Evolutionary conservation across 2,113 vertebrate species (phyloP).

Genomic region (Ceratotherium simum): DNA sequence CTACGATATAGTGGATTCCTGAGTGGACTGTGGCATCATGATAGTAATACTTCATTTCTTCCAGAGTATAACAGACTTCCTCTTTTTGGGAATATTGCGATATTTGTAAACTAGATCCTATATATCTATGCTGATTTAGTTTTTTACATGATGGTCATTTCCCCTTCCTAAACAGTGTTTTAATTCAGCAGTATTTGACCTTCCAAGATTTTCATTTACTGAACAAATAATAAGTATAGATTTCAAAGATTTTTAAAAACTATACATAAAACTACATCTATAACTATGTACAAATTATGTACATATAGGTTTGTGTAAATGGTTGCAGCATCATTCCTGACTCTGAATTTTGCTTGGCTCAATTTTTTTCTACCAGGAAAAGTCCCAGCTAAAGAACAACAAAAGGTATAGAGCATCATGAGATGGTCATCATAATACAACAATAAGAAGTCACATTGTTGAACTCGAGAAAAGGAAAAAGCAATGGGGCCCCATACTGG

Average conservation of each 20-base stretch:
- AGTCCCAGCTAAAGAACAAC: neutral
- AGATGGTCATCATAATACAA: neutral
- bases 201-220: neutral
- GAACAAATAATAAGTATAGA: slow-evolving; percentile 14
- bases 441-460: neutral
- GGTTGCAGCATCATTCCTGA: neutral
- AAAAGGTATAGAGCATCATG: neutral
- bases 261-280: neutral
- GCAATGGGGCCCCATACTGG: neutral
- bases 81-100: neutral
- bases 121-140: neutral
- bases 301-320: slow-evolving; percentile 7
- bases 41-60: slow-evolving; percentile 21
- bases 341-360: slow-evolving; percentile 26
- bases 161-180: neutral
- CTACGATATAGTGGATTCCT: neutral
- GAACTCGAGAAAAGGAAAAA: neutral
- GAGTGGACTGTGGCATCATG: neutral
- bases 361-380: slow-evolving; percentile 23
- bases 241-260: slow-evolving; percentile 32
- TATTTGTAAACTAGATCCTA: neutral
- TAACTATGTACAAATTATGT: neutral
- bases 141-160: neutral
- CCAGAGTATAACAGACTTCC: neutral
- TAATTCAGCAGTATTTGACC: neutral